Base-by-base conservation (phyloP, 1,140 invertebrate species). In the Luehdorfia chinensis region DNA sequence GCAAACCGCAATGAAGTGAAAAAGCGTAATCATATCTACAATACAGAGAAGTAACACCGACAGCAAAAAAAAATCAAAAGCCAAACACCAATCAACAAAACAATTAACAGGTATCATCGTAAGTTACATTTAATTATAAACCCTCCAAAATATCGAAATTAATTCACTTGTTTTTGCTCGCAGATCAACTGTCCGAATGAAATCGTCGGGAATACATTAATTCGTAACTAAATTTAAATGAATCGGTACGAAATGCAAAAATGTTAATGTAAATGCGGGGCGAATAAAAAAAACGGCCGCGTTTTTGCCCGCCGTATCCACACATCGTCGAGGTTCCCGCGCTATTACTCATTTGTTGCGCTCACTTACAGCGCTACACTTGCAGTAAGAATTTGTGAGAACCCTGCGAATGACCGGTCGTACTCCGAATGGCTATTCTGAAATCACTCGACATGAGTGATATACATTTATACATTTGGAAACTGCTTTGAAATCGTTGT, bases 331-430 rank as follows among this genome's bases (percentile, higher is more conserved):
- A 55, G 46, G 47, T 68, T 68, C 67, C 67, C 61, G 61, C 47
- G 59, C 57, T 28, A 77, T 72, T 74, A 77, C 59, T 30, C 51
- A 74, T 77, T 74, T 53, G 68, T 44, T 52, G 28, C 73, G 73
- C 70, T 72, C 70, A 72, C 65, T 74, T 76, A 72, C 44, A 45
- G 15, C 52, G 41, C 45, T 52, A 31, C 47, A 46, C 53, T 37
- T 25, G 47, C 32, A 39, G 49, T 49, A 27, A 43, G 43, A 47
- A 37, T 52, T 59, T 60, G 64, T 74, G 66, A 66, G 64, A 72
- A 75, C 61, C 52, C 45, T 47, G 34, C 31, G 41, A 52, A 21
- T 15, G 2, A 15, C 31, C 11, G 11, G n/a, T n/a, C n/a, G n/a
- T n/a, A n/a, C 12, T 32, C 9, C 9, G 16, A 39, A n/a, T 30